Conservation (phyloP, 2,797 vertebrate species). For the Tangara arthus region DNA sequence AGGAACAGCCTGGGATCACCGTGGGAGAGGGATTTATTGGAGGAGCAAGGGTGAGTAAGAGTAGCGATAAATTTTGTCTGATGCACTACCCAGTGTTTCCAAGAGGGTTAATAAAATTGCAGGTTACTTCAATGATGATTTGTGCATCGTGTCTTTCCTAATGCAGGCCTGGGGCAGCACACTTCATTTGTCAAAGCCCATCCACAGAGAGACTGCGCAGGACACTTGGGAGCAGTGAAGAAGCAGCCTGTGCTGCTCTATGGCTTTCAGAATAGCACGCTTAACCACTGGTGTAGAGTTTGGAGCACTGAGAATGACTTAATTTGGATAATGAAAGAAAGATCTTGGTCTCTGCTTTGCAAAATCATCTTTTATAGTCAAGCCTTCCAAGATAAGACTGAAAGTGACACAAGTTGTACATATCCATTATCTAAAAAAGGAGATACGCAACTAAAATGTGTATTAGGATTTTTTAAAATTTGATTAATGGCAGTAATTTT, state of each 20-base stretch:
- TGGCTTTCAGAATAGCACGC: background rate
- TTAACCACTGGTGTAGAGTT: background rate
- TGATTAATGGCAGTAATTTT: background rate
- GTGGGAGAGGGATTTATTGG: background rate
- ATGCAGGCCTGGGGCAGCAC: background rate
- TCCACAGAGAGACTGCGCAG: background rate
- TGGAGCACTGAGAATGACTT: background rate
- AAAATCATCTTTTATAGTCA: background rate
- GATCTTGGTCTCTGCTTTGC: background rate
- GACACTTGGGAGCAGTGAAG: background rate
- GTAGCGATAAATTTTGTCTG: background rate
- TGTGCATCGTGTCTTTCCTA: background rate
- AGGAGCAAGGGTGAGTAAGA: background rate
- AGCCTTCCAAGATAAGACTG: background rate
- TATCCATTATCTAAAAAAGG: background rate
- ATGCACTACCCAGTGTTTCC: background rate
- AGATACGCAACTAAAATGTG: background rate
- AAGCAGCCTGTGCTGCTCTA: background rate
- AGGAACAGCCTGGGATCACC: background rate
- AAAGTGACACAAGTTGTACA: background rate
- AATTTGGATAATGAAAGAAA: background rate
- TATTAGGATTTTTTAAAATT: background rate
- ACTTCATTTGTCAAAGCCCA: background rate
- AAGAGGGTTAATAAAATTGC: background rate
- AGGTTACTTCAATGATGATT: background rate